Evolutionary conservation across 2,797 vertebrate species (phyloP).

Genomic region (Phataginus tetradactyla): DNA sequence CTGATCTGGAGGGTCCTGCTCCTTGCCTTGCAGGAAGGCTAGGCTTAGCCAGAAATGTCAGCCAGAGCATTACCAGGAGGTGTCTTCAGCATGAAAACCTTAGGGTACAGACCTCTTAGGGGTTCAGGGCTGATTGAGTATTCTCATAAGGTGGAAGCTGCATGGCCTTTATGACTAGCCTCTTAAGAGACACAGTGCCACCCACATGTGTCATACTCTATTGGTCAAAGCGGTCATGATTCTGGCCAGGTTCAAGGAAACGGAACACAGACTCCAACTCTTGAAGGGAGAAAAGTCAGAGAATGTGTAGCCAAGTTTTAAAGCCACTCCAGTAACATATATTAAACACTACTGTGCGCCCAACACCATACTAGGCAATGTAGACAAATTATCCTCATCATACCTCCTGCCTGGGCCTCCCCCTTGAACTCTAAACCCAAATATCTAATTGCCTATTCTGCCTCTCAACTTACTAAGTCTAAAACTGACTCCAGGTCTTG

Average conservation of each 20-base stretch:
- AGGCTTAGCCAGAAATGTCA: not conserved
- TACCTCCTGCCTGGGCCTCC: not conserved
- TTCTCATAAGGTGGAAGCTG: not conserved
- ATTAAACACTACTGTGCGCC: not conserved
- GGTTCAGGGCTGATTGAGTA: not conserved
- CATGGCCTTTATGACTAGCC: not conserved
- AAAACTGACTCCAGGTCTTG: not conserved
- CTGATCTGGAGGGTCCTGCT: not conserved
- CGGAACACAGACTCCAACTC: not conserved
- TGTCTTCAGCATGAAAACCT: not conserved
- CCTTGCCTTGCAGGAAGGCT: not conserved
- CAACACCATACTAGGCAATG: not conserved
- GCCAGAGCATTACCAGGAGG: not conserved
- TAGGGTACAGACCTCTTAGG: not conserved
- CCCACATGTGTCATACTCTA: too few relatives aligned
- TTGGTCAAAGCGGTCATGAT: not conserved
- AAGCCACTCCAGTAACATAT: too few relatives aligned
- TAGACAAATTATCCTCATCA: not conserved
- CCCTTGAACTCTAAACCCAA: not conserved
- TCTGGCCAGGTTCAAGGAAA: not conserved
- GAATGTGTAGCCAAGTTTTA: not conserved
- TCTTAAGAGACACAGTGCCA: not conserved
- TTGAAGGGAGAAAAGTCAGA: not conserved
- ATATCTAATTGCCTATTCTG: not conserved
- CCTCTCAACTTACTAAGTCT: not conserved